Evolutionary conservation across 2,797 vertebrate genomes (phyloP).

Genomic region (Sebastes cheni): DNA sequence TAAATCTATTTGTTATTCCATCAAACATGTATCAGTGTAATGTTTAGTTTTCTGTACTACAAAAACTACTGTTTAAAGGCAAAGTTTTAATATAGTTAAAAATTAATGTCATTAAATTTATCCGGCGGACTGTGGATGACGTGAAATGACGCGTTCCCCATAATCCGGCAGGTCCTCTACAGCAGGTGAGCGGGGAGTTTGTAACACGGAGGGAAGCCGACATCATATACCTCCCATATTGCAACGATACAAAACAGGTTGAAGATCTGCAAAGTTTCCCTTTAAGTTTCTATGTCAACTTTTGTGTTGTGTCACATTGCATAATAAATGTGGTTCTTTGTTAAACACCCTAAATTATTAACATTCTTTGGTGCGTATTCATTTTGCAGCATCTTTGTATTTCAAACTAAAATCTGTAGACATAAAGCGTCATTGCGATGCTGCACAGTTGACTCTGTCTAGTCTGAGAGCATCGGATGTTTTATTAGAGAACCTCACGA

Average conservation of each 20-base stretch:
- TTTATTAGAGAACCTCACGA: slow-evolving; percentile 1
- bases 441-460: not conserved
- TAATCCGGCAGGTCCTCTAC: not conserved
- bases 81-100: not conserved
- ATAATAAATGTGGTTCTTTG: not conserved
- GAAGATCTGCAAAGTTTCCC: not conserved
- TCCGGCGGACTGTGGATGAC: not conserved
- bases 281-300: not conserved
- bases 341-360: not conserved
- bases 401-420: slow-evolving; percentile 2
- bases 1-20: too few relatives aligned
- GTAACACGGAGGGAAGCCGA: not conserved
- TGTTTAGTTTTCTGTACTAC: not conserved
- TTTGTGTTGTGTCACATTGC: not conserved
- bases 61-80: not conserved
- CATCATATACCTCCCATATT: not conserved
- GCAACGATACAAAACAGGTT: not conserved
- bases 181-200: not conserved
- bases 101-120: not conserved
- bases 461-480: not conserved
- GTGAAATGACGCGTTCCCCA: not conserved
- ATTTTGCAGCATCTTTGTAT: slow-evolving; percentile 8
- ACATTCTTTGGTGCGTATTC: not conserved
- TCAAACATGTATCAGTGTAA: not conserved
- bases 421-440: not conserved